Evolutionary conservation across 2,888 invertebrate species (phyloP).

Genomic region (Epiblema foenella): DNA sequence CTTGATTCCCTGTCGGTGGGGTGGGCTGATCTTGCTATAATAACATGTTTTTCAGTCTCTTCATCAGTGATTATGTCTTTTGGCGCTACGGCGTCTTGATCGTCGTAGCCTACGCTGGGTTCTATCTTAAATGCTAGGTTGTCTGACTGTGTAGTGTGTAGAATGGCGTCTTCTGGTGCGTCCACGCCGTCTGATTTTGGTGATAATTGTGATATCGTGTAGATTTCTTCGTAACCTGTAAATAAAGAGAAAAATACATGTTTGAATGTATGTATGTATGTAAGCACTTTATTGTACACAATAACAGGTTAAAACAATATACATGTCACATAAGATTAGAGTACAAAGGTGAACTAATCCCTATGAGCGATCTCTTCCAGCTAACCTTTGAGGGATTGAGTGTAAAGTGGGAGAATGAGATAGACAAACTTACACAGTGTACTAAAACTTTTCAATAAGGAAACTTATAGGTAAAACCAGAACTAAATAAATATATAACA

Average conservation of each 20-base stretch:
- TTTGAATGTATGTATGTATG: neutral
- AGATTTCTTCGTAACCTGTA: conserved; percentile 83
- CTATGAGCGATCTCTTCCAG: no score
- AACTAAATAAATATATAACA: no score
- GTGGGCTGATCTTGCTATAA: conserved; percentile 84
- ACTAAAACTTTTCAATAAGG: no score
- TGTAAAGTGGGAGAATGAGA: no score
- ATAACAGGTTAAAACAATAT: no score
- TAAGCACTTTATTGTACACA: no score
- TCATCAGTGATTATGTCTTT: conserved; percentile 53
- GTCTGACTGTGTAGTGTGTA: conserved; percentile 70
- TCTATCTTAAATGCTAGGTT: conserved; percentile 73
- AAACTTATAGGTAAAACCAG: no score
- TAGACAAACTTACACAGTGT: no score
- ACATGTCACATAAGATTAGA: no score
- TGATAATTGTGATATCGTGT: conserved; percentile 88
- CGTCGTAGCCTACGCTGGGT: conserved; percentile 65
- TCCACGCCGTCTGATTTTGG: conserved; percentile 85
- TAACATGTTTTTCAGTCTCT: conserved; percentile 68
- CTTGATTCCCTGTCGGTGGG: conserved; percentile 74
- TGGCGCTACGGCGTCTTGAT: conserved; percentile 53
- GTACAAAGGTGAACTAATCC: no score
- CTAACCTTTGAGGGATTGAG: no score
- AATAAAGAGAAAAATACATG: conserved; percentile 50
- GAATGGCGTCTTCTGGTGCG: conserved; percentile 56